Conservation (phyloP, 2,113 vertebrate species). For the Strigops habroptila region DNA sequence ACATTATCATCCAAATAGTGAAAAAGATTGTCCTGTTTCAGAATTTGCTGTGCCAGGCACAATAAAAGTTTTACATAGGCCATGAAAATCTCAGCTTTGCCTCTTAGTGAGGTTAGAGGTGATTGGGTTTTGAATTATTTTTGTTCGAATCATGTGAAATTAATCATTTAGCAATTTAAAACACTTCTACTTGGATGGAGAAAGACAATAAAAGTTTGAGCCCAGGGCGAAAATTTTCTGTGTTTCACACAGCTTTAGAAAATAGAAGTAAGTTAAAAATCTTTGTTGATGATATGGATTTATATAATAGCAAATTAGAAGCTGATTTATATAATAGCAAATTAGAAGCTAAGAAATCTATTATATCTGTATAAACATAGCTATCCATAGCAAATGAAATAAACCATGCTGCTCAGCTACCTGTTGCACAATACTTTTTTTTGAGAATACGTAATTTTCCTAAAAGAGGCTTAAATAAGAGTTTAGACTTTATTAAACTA, state of each 20-base stretch:
- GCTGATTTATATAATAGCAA: neutral
- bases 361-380: slow-evolving; percentile 32
- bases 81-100: neutral
- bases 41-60: neutral
- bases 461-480: slow-evolving; percentile 42
- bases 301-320: neutral
- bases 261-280: neutral
- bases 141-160: neutral
- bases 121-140: neutral
- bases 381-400: slow-evolving; percentile 19
- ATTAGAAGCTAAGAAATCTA: slow-evolving; percentile 19
- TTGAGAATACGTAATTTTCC: slow-evolving; percentile 52
- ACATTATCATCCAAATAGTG: neutral
- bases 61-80: neutral
- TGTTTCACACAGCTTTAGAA: neutral
- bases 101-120: neutral
- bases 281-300: neutral
- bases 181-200: neutral
- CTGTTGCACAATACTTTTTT: slow-evolving; percentile 34
- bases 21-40: neutral
- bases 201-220: neutral
- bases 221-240: neutral
- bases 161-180: neutral
- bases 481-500: slow-evolving; percentile 47
- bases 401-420: slow-evolving; percentile 43